Base-by-base conservation (phyloP, 30 jellyfish, hydroid and myxozoan genomes). In the Aurelia aurita region DNA sequence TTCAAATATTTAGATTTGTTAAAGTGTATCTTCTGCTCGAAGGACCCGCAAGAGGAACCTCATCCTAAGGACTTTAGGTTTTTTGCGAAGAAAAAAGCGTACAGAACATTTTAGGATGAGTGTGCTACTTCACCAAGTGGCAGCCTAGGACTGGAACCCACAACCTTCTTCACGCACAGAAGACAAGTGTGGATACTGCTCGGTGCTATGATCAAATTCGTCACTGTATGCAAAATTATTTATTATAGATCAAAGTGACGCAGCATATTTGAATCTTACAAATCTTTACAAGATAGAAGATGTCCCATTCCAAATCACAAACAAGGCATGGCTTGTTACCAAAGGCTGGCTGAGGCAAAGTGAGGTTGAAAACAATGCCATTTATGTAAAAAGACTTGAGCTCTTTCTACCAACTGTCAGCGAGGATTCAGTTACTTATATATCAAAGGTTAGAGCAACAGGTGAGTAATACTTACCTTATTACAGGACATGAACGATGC, bases 281-380 rank as follows among this genome's bases (percentile, higher is more conserved):
- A 62, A 60, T 4, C 39, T 79, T 7, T 79, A 59, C 74, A 79
- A 58, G 21, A 82, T 71, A 31, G 26, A 79, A 16, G 74, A 49
- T 15, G 74, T 79, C 16, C 29, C 45, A 8, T 79, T 79, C 69
- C 75, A 79, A 60, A 79, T 79, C 64, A 57, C 81, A 20, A 61
- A 43, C 69, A 54, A 67, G 45, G 60, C 62, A 18, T 79, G 89
- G 89, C 43, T 79, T n/a, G 79, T 79, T 59, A 46, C 45, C 31
- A 79, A 79, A 57, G 72, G 44, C 10, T 79, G 89, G 89, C 35
- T 79, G 62, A 26, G 11, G 28, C 44, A 67, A 62, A 59, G 89
- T 23, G 89, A 79, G 11, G 89, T 65, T 23, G 51, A 39, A 0
- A 34, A 55, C 31, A 35, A 69, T 6, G 59, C 80, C 34, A 69